phyloP scores from a whole-genome alignment of 1,140 invertebrate genomes.

The Lineus longissimus region DNA sequence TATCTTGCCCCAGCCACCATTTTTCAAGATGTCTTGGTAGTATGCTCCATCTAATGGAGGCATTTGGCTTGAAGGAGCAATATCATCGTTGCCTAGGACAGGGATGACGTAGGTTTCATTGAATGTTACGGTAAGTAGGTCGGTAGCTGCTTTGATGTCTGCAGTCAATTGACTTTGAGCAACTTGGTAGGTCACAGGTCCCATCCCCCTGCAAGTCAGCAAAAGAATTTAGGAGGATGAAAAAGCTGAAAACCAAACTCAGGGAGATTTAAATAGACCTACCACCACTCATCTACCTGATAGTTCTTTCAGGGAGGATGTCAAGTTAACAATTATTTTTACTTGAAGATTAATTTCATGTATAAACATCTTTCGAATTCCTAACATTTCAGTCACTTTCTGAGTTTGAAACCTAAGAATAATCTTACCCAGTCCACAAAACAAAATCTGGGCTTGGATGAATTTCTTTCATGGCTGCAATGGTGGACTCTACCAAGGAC shows the following conservation, averaged over 20 bases:
- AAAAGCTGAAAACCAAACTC: too few species aligned
- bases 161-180: background rate
- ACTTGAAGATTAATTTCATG: too few species aligned
- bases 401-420: too few species aligned
- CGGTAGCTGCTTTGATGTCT: conserved; percentile 21
- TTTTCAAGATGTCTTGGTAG: conserved; percentile 39
- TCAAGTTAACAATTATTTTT: too few species aligned
- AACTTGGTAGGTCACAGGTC: background rate
- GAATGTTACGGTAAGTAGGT: conserved; percentile 36
- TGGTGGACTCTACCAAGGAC: conserved; percentile 77
- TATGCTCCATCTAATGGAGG: conserved; percentile 25
- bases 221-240: too few species aligned
- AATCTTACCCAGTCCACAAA: conserved; percentile 87
- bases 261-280: too few species aligned
- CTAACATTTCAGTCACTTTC: too few species aligned
- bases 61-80: conserved; percentile 37
- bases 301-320: too few species aligned
- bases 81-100: conserved; percentile 55
- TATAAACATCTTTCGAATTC: too few species aligned
- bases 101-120: conserved; percentile 46
- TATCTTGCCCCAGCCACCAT: conserved; percentile 38
- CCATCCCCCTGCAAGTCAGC: too few species aligned
- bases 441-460: conserved; percentile 82
- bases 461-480: conserved; percentile 74
- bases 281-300: too few species aligned